These are phyloP conservation scores for Tridacna gigas DNA, from an alignment of 2,888 invertebrate genomes.

Conservation along the genomic window DNA sequence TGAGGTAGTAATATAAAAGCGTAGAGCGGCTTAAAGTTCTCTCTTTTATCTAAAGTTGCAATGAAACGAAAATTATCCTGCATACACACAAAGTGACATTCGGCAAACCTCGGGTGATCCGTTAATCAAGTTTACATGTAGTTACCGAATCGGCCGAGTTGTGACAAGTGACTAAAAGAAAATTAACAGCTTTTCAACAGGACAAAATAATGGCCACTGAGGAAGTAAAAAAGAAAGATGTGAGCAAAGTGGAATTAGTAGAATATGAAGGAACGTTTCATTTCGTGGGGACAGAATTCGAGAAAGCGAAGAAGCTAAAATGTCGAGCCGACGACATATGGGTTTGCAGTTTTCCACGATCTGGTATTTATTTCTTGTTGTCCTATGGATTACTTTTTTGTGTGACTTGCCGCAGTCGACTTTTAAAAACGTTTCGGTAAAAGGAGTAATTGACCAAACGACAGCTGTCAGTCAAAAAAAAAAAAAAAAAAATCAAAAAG, in stretches of 20 bases:
- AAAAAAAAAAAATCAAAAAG: no score
- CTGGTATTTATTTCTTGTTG: background rate
- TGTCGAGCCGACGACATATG: constrained; percentile 1
- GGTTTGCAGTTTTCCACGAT: constrained; percentile 8
- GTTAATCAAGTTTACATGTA: no score
- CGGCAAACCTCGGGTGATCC: background rate
- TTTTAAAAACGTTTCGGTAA: background rate
- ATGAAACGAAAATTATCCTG: no score
- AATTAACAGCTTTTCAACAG: background rate
- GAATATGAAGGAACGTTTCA: constrained; percentile 1
- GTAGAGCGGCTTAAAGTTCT: no score
- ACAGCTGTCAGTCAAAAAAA: no score
- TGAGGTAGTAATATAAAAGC: no score
- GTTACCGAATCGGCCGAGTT: no score
- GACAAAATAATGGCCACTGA: background rate
- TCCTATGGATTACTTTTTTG: background rate
- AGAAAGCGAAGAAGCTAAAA: constrained; percentile 5
- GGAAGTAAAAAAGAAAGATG: background rate
- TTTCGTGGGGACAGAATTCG: background rate
- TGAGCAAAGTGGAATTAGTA: background rate
- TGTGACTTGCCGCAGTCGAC: background rate
- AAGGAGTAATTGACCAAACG: no score
- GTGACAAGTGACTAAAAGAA: background rate
- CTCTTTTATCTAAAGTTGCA: no score
- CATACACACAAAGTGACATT: no score